Evolutionary conservation across 2,113 vertebrate species (phyloP), one percentile per base, ranked within the genome.

Genomic region (Coreoperca whiteheadi): DNA sequence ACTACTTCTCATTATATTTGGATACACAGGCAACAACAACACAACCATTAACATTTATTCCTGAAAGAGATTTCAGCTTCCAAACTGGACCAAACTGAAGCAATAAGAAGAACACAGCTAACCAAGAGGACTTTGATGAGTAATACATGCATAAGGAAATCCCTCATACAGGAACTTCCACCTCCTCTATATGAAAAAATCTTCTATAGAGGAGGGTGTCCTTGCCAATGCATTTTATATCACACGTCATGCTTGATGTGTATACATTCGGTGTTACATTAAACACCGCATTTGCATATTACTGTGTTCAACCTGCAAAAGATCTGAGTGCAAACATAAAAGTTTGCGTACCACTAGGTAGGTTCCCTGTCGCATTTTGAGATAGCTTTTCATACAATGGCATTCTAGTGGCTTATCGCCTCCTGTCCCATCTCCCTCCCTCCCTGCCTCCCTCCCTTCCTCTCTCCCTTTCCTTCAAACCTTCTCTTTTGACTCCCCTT

Each of bases 401-500:
- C 60, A 37, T 53, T 84, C n/a, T 48, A 54, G 41, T 11, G 68
- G 57, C 77, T 87, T 81, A 85, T 84, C 63, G 12, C 43, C 77
- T 71, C 59, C 77, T 30, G 66, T 77, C 73, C 87, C 76, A 65
- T 64, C 65, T 74, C 25, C 54, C 46, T 14, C 46, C 30, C 18
- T 48, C 41, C 8, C 20, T 46, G 28, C 25, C 61, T 34, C 32
- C 56, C 41, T 37, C 30, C 12, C 30, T 67, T 37, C 30, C 63
- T 37, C 32, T 67, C 41, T 30, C 30, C 15, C 34, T 67, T 37
- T 39, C 69, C 59, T 78, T 72, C 63, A 77, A 39, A 81, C 79
- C 60, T 66, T 78, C 87, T 74, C 81, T 73, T 77, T 74, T 83
- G 50, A 83, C 70, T 78, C 71, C 48, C 70, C 50, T 34, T 28